Evolutionary conservation across 2,888 invertebrate species (phyloP).

Genomic region (Drosophila mayaguana): DNA sequence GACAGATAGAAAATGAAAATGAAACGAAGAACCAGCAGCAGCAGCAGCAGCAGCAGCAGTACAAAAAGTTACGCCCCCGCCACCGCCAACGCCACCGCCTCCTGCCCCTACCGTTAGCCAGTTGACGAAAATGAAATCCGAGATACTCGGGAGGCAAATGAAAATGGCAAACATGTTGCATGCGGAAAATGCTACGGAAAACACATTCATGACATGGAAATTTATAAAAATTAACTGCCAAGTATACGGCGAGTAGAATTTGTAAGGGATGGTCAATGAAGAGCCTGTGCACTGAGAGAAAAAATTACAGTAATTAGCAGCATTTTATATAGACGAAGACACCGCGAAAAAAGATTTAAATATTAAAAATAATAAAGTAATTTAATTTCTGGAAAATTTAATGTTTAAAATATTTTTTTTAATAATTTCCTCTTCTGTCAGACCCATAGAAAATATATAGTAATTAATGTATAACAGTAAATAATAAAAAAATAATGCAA

Average conservation of each 20-base stretch:
- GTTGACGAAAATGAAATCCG: slow-evolving; percentile 40
- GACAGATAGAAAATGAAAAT: slow-evolving; percentile 75
- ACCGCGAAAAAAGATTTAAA: too few relatives aligned
- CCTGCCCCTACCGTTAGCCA: neutral
- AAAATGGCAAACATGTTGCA: slow-evolving; percentile 74
- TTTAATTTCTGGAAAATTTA: too few relatives aligned
- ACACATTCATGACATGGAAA: slow-evolving; percentile 63
- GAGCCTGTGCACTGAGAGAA: slow-evolving; percentile 32
- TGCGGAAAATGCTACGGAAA: slow-evolving; percentile 48
- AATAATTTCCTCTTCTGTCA: too few relatives aligned
- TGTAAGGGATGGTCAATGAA: neutral
- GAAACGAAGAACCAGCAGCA: slow-evolving; percentile 44
- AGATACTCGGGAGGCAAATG: slow-evolving; percentile 57
- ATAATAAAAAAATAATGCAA: too few relatives aligned
- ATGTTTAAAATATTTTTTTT: too few relatives aligned
- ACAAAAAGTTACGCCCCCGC: slow-evolving; percentile 8
- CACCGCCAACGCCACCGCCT: neutral
- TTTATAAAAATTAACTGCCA: slow-evolving; percentile 78
- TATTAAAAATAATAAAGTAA: too few relatives aligned
- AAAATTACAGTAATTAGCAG: neutral
- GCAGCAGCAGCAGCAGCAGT: slow-evolving; percentile 14
- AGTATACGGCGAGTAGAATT: slow-evolving; percentile 34
- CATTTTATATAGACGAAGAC: too few relatives aligned
- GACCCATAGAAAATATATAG: too few relatives aligned
- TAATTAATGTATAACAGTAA: too few relatives aligned